Percentiles rank a stretch among this genome's conserved stretches.
phyloP scores from a whole-genome alignment of 2,888 invertebrate genomes.

The Cryptus armator region DNA sequence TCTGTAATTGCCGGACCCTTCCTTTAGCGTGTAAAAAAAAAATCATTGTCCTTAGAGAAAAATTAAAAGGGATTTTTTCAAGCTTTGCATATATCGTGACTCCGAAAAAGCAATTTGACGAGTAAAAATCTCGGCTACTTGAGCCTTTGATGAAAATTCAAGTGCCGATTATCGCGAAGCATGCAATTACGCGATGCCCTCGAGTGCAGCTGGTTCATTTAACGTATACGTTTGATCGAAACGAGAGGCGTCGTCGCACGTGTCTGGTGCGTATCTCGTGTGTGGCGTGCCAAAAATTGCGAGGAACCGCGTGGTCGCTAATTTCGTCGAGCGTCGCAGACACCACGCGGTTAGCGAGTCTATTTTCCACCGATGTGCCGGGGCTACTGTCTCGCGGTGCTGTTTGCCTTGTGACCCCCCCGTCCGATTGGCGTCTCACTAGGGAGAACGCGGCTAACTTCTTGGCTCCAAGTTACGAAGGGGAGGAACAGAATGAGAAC shows the following conservation, averaged over 20 bases:
- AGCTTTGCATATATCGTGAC: no score
- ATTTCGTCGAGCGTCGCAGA: slow-evolving; percentile 82
- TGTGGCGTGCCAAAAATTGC: slow-evolving; percentile 77
- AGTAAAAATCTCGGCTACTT: not conserved
- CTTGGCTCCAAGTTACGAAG: slow-evolving; percentile 61
- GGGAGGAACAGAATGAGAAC: slow-evolving; percentile 46
- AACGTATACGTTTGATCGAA: not conserved
- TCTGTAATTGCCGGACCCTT: no score
- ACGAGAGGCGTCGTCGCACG: slow-evolving; percentile 32
- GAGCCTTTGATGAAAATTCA: not conserved
- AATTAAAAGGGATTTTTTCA: no score
- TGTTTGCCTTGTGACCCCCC: slow-evolving; percentile 40
- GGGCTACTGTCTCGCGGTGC: slow-evolving; percentile 51
- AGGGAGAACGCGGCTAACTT: slow-evolving; percentile 58
- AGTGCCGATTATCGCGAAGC: not conserved
- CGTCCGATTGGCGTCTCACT: slow-evolving; percentile 23
- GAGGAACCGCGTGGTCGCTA: slow-evolving; percentile 83
- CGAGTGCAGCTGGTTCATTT: slow-evolving; percentile 3
- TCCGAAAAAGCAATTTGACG: not conserved
- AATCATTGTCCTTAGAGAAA: no score
- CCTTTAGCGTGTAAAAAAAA: no score
- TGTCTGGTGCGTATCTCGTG: slow-evolving; percentile 39
- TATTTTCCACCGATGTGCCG: slow-evolving; percentile 76
- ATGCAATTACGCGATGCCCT: slow-evolving; percentile 16
- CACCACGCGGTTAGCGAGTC: slow-evolving; percentile 83